A percentile compares a stretch with the other conserved stretches of the same genome.
Evolutionary conservation across 2,113 vertebrate genomes (phyloP).

Genomic region (Entomyzon cyanotis): DNA sequence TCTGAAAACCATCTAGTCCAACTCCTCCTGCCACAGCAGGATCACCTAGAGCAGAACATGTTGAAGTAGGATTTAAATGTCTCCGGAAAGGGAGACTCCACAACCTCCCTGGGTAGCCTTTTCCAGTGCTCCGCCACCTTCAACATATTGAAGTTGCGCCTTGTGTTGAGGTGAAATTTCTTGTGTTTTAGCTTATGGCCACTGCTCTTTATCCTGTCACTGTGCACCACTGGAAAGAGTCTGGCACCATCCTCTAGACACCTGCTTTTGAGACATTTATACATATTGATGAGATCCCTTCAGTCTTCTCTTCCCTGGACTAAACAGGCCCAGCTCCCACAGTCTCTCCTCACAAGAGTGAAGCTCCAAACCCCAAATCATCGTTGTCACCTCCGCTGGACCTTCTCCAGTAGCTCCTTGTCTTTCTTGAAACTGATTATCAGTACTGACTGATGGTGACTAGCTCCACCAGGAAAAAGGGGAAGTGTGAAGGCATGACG

Average conservation of each 20-base stretch:
- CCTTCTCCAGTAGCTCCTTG: background rate
- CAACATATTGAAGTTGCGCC: background rate
- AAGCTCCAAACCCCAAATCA: background rate
- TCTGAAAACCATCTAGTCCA: background rate
- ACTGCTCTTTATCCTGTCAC: background rate
- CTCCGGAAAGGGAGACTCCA: background rate
- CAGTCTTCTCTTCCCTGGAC: background rate
- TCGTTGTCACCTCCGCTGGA: background rate
- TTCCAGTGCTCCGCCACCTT: background rate
- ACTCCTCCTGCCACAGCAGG: background rate
- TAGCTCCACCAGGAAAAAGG: background rate
- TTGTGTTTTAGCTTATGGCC: background rate
- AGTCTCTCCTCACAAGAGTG: background rate
- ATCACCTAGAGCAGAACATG: background rate
- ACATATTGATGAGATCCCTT: background rate
- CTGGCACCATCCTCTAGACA: background rate
- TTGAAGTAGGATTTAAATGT: background rate
- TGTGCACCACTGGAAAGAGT: background rate
- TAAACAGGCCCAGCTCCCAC: background rate
- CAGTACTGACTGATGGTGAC: background rate
- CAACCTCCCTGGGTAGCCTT: background rate
- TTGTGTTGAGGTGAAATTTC: background rate
- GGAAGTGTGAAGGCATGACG: background rate
- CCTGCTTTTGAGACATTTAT: background rate
- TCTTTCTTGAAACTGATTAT: background rate